These are phyloP conservation scores for Tor tambroides DNA, from an alignment of 2,113 vertebrate species.

Conservation along the genomic window DNA sequence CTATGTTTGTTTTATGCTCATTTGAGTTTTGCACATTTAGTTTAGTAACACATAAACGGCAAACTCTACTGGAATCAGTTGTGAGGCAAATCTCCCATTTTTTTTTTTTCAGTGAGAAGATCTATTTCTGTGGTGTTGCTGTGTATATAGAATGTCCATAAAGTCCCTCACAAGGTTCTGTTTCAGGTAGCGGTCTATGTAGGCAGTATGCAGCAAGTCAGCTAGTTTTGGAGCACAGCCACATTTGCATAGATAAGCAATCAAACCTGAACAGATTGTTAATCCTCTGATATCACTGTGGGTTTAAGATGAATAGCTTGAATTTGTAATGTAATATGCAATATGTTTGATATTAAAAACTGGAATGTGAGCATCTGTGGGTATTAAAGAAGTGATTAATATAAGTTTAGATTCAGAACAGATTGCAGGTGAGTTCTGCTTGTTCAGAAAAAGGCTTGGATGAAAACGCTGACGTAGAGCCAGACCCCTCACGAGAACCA, in stretches of 20 bases:
- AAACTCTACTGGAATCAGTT: background rate
- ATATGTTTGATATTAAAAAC: constrained; percentile 39
- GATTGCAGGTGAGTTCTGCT: constrained; percentile 25
- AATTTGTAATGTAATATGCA: constrained; percentile 41
- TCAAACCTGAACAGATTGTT: constrained; percentile 11
- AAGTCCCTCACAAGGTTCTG: background rate
- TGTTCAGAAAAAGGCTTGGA: background rate
- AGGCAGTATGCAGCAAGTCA: background rate
- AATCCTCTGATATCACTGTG: background rate
- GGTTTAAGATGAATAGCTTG: constrained; percentile 37
- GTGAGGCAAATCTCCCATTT: background rate
- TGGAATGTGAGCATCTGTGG: constrained; percentile 36
- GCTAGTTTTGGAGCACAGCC: background rate
- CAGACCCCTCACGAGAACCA: background rate
- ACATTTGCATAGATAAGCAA: background rate
- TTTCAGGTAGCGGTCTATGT: background rate
- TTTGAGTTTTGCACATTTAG: background rate
- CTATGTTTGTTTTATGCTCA: background rate
- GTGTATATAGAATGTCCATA: background rate
- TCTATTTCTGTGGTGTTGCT: background rate
- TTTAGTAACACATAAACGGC: background rate
- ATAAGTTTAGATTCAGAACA: constrained; percentile 23
- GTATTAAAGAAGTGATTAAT: constrained; percentile 24
- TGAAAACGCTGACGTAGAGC: constrained; percentile 6
- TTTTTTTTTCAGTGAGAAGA: background rate